These are phyloP conservation scores for Allophyes oxyacanthae DNA, from an alignment of 2,888 invertebrate species.

Conservation along the genomic window DNA sequence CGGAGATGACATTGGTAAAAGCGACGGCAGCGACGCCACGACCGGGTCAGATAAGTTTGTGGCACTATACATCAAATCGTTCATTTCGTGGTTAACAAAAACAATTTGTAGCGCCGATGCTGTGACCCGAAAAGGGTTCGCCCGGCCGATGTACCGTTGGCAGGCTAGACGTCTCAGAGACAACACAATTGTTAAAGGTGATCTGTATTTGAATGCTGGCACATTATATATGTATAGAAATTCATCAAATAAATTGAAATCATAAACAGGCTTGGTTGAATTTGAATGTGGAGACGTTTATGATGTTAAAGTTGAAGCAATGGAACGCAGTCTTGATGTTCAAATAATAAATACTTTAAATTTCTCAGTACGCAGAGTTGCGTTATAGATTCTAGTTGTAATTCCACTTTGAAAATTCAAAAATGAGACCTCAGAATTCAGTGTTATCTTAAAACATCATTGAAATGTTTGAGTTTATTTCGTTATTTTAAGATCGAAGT, in stretches of 20 bases:
- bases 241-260: slow-evolving; percentile 5
- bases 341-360: no score
- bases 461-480: no score
- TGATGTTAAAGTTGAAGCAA: background rate
- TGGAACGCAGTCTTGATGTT: no score
- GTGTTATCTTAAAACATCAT: background rate
- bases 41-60: no score
- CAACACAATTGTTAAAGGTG: slow-evolving; percentile 2
- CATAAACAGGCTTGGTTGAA: slow-evolving; percentile 1
- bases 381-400: no score
- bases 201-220: slow-evolving; percentile 4
- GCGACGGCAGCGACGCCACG: no score
- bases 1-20: no score
- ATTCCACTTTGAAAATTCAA: no score
- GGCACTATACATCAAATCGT: background rate
- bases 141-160: slow-evolving; percentile 26
- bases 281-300: slow-evolving; percentile 5
- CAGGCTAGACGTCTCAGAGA: slow-evolving; percentile 20
- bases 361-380: no score
- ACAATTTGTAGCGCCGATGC: slow-evolving; percentile 7
- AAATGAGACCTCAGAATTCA: no score
- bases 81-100: slow-evolving; percentile 20
- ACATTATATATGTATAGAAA: slow-evolving; percentile 10
- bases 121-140: slow-evolving; percentile 29
- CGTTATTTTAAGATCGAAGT: background rate